These are phyloP conservation scores for Ceratoteleas bidentatus DNA, from an alignment of 1,140 invertebrate genomes.

Conservation along the genomic window DNA sequence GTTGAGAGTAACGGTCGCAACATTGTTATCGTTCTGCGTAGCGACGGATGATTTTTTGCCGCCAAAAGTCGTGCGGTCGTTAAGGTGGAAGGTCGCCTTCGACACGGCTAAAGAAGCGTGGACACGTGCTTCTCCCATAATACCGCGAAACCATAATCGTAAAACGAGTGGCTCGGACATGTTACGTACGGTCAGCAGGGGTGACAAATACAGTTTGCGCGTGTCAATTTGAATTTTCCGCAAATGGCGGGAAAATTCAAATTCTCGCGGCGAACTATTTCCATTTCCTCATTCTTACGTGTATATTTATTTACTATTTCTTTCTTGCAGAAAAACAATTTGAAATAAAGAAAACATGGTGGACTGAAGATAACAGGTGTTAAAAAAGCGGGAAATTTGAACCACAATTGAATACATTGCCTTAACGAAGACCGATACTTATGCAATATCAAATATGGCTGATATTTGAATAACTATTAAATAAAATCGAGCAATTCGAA, in stretches of 20 bases:
- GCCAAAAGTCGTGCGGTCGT: constrained; percentile 64
- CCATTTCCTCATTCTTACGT: too few relatives aligned
- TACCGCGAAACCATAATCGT: constrained; percentile 63
- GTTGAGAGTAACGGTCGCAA: constrained; percentile 56
- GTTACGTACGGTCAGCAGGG: constrained; percentile 12
- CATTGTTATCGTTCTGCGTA: constrained; percentile 67
- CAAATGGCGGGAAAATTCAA: too few relatives aligned
- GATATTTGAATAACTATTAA: not conserved
- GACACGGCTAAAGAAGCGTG: constrained; percentile 58
- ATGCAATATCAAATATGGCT: too few relatives aligned
- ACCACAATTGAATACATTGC: too few relatives aligned
- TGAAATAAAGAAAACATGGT: too few relatives aligned
- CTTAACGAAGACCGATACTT: too few relatives aligned
- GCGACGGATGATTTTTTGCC: constrained; percentile 60
- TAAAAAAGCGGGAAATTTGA: not conserved
- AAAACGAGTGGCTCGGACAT: constrained; percentile 48
- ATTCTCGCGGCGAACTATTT: too few relatives aligned
- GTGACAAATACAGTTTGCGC: constrained; percentile 38
- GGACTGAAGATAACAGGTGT: not conserved
- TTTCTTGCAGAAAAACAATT: too few relatives aligned
- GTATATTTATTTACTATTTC: too few relatives aligned
- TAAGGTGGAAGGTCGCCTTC: constrained; percentile 65
- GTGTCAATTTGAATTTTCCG: too few relatives aligned
- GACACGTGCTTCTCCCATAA: constrained; percentile 62
- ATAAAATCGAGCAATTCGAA: not conserved